Percentiles rank a stretch among this genome's conserved stretches.
Conservation (phyloP, 2,797 vertebrate species). For the Platalea minor region DNA sequence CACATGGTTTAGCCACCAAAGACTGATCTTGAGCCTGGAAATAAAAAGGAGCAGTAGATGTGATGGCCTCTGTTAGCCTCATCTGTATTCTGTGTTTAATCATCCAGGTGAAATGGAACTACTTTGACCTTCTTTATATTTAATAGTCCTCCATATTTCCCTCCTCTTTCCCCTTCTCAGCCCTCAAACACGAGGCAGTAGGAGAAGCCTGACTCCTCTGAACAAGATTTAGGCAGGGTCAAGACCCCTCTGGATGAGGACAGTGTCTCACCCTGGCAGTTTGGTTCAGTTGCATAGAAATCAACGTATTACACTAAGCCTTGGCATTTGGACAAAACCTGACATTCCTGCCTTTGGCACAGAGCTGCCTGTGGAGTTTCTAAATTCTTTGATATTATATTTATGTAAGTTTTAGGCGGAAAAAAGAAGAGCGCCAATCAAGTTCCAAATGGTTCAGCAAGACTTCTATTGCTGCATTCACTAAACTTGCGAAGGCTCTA, state of each 20-base stretch:
- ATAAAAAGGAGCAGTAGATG: background rate
- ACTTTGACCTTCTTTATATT: background rate
- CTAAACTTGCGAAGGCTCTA: background rate
- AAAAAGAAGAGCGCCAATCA: fast-evolving
- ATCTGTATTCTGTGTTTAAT: background rate
- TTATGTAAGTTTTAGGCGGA: background rate
- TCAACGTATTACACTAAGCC: background rate
- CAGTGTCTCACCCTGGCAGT: background rate
- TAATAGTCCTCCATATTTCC: background rate
- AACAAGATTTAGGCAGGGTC: background rate
- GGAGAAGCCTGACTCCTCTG: background rate
- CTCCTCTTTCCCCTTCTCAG: background rate
- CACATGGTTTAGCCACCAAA: background rate
- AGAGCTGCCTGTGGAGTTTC: background rate
- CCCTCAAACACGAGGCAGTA: background rate
- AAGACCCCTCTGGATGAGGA: fast-evolving
- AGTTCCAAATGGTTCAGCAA: background rate
- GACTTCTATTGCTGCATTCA: background rate
- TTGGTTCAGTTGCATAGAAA: background rate
- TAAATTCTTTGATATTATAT: background rate
- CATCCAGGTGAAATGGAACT: background rate
- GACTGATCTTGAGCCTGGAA: background rate
- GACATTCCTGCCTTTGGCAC: background rate
- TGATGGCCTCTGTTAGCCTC: background rate
- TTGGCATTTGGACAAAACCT: background rate